Evolutionary conservation across 1,140 invertebrate species (phyloP).

Genomic region (Venturia canescens): DNA sequence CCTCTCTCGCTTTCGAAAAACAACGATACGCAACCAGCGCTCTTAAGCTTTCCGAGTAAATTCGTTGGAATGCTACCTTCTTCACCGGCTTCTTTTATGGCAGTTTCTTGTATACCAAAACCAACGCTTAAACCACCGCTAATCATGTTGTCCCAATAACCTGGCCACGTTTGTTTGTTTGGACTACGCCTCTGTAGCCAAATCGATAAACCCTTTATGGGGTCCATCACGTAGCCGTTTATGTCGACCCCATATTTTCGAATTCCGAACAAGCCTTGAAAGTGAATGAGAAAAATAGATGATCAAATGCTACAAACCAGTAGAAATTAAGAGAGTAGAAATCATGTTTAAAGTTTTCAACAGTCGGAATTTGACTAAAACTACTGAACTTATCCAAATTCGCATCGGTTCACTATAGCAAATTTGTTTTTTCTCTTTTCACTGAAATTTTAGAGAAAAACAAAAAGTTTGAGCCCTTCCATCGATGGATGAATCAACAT

Average conservation of each 20-base stretch:
- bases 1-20: conserved; percentile 95
- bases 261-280: conserved; percentile 89
- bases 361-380: no score
- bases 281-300: conserved; percentile 48
- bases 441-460: neutral
- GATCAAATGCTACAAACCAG: neutral
- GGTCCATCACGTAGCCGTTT: conserved; percentile 93
- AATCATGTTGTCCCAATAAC: conserved; percentile 97
- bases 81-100: conserved; percentile 94
- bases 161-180: conserved; percentile 96
- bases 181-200: conserved; percentile 94
- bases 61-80: conserved; percentile 91
- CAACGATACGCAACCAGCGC: conserved; percentile 91
- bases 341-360: no score
- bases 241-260: conserved; percentile 96
- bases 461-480: no score
- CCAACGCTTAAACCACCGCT: conserved; percentile 94
- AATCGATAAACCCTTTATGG: conserved; percentile 89
- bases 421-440: neutral
- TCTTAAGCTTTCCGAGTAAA: conserved; percentile 85
- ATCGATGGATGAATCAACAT: no score
- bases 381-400: no score
- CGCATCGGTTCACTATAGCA: no score
- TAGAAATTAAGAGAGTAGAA: no score
- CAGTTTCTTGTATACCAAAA: conserved; percentile 90